phyloP scores from a whole-genome alignment of 2,888 invertebrate genomes.

The Invenusta paracnida region DNA sequence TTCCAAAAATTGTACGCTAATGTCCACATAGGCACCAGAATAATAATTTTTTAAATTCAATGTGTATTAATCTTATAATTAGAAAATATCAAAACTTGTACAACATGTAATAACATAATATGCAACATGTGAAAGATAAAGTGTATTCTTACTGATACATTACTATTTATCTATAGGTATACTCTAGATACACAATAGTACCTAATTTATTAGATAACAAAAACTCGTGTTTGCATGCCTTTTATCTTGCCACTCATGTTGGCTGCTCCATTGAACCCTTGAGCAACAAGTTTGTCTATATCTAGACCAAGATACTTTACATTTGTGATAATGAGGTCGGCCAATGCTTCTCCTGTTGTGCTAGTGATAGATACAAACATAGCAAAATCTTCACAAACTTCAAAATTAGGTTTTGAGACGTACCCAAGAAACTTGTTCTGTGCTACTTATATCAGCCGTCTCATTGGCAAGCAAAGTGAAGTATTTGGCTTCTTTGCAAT shows the following conservation, averaged over 20 bases:
- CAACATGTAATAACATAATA: conserved; percentile 29
- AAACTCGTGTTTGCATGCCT: background rate
- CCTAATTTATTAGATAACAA: background rate
- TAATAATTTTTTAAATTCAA: conserved; percentile 14
- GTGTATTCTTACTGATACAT: background rate
- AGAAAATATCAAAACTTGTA: conserved; percentile 25
- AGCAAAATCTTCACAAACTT: background rate
- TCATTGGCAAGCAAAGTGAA: background rate
- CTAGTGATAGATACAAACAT: background rate
- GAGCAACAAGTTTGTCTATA: background rate
- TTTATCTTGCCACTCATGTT: background rate
- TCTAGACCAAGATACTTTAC: background rate
- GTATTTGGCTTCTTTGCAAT: background rate
- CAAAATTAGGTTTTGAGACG: background rate
- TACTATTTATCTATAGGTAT: background rate
- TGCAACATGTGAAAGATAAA: conserved; percentile 5
- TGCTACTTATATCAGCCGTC: background rate
- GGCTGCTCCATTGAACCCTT: background rate
- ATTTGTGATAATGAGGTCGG: background rate
- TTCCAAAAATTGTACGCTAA: conserved; percentile 22
- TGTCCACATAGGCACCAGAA: conserved; percentile 1
- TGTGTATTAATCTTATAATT: conserved; percentile 25
- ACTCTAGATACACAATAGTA: background rate
- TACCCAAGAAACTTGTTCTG: background rate
- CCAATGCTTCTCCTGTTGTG: background rate